Evolutionary conservation across 1,140 invertebrate genomes (phyloP), one percentile per base, ranked within the genome.

Genomic region (Drosophila hydei): DNA sequence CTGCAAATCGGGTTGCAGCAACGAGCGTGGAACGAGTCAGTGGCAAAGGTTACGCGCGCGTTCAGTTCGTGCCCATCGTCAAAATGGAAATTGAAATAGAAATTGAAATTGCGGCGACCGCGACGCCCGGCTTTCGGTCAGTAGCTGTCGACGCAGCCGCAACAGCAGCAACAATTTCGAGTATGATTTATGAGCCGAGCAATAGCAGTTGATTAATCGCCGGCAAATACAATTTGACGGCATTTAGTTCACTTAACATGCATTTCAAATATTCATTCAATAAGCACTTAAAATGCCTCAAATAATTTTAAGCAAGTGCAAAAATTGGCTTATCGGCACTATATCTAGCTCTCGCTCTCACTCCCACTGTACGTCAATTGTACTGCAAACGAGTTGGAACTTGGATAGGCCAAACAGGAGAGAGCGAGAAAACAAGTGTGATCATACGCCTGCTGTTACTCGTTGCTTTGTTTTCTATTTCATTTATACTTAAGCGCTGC

Each of bases 31-130:
- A 36, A 56, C 68, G 43, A 58, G 68, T 25, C 60, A 56, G 36
- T 50, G 72, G 77, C 74, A 85, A 85, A 87, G 81, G 81, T 85
- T 85, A 85, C 73, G 81, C 81, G 81, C 80, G 74, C 75, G 81
- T 72, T 64, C 52, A 64, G 81, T 85, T 75, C 81, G 81, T 85
- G 81, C 77, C 80, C 64, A 55, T 52, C 64, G 33, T 23, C 27
- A 12, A 6, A 11, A 11, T 11, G 30, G 38, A 42, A 14, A 40
- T 40, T 14, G 38, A 40, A 40, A 40, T 38, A n/a, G 36, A 45
- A 45, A 60, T 59, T 59, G 33, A 23, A 42, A 40, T 45, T 45
- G 11, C 11, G 64, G 50, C 40, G 50, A 54, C 54, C 55, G 47
- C 47, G 47, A 25, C 33, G 25, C 16, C 27, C 27, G 54, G 30